Evolutionary conservation across 2,888 invertebrate species (phyloP), one percentile per base, ranked within the genome.

Genomic region (Sarcophaga rosellei): DNA sequence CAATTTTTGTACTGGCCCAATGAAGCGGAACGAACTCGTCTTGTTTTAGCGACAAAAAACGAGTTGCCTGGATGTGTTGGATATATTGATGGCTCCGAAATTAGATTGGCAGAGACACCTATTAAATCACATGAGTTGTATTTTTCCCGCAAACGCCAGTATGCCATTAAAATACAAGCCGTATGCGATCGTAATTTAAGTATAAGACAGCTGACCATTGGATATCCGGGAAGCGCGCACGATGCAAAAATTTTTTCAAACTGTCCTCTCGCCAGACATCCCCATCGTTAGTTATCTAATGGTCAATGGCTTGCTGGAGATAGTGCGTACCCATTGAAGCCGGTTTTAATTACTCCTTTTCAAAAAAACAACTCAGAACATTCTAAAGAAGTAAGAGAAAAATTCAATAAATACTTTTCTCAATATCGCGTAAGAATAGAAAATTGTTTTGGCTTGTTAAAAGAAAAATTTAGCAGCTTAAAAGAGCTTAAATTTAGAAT

Each of bases 81-180:
- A 10, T 88, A 85, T 53, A 77, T 84, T 65, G 84, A 78, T 63
- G 85, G 75, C n/a, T 80, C 78, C n/a, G 81, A 86, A 69, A 86
- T 85, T 17, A 87, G 68, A 66, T 72, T 88, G 25, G 81, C 82
- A n/a, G 80, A 85, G 73, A 61, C 76, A 35, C 84, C 76, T 12
- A 35, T 65, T 15, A 66, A 44, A 53, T 20, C 72, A 0, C 76
- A 81, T 47, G 73, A 82, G 53, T 15, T 75, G 4, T 87, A 74
- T 62, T 85, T 81, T 44, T 86, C 85, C 20, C 82, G 83, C 11
- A 83, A 87, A 59, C 74, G 75, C 5, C 76, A 80, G 53, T 84
- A 85, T 62, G 72, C 85, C 8, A 57, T 84, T n/a, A 76, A 87
- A 82, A 65, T 77, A 25, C 65, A 66, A 84, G 35, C 63, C n/a